Conservation (phyloP, 2,888 invertebrate genomes). For the Gastrophysa polygoni region DNA sequence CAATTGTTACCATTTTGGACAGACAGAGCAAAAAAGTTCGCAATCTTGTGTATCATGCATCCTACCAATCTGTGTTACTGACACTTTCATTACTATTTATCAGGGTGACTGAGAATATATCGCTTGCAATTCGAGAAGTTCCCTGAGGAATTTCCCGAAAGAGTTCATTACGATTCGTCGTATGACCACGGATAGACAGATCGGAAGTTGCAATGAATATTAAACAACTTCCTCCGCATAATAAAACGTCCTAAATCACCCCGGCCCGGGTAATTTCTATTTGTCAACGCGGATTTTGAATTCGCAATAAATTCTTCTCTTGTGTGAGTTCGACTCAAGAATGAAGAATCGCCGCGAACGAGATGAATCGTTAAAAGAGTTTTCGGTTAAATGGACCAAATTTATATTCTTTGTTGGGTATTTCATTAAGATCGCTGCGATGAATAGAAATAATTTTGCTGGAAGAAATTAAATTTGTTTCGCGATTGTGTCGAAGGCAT, state of each 20-base stretch:
- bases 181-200: conserved; percentile 39
- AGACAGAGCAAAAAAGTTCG: too few relatives aligned
- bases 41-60: too few relatives aligned
- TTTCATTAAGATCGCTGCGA: conserved; percentile 7
- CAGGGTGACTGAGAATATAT: conserved; percentile 9
- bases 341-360: background rate
- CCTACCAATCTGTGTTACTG: background rate
- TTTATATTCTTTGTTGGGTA: conserved; percentile 23
- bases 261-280: conserved; percentile 37
- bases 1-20: too few relatives aligned
- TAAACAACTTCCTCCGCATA: conserved; percentile 18
- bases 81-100: conserved; percentile 10
- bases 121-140: background rate
- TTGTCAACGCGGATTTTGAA: conserved; percentile 35
- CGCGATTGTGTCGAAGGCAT: background rate
- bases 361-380: background rate
- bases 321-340: conserved; percentile 18
- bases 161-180: conserved; percentile 36
- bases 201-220: conserved; percentile 28
- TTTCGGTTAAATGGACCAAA: conserved; percentile 18
- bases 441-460: background rate
- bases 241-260: conserved; percentile 36
- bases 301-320: conserved; percentile 28
- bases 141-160: background rate
- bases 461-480: background rate